Base-by-base conservation (phyloP, 2,113 vertebrate species). In the Melanocharis versteri region DNA sequence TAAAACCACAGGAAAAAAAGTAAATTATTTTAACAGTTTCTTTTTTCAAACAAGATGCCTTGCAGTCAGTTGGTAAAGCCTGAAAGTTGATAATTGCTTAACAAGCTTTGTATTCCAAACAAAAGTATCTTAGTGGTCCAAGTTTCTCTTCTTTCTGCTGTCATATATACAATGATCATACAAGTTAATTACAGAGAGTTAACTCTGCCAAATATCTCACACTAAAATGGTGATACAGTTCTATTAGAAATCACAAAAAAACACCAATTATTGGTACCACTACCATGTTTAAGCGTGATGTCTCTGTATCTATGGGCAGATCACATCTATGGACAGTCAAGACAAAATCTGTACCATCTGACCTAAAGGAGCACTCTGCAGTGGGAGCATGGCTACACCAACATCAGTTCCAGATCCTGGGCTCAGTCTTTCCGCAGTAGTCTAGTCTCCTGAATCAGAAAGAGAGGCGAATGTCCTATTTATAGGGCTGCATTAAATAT, bases 61-160 rank as follows among this genome's bases (percentile, higher is more conserved):
- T 71, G 28, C 40, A 94, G 82, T 68, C 76, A 92, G 64, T 66
- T 95, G 82, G 75, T 93, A 90, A 87, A 90, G 72, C 78, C 45
- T 88, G 40, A 80, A 93, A 92, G 70, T 37, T 62, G 61, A 13
- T 86, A 93, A 96, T 89, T 93, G 70, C 61, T 92, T 96, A 94
- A 95, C 72, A 92, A 94, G 81, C 47, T 89, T 94, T 92, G 60
- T 80, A 70, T 77, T 95, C 83, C 71, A 94, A 95, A 96, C 89
- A 94, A 80, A 77, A 39, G 40, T 71, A 86, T 90, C 66, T 81
- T 64, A 90, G 91, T 64, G 23, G 71, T 77, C 93, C 78, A 39
- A 86, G 81, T 65, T 88, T 90, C 75, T 94, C 90, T 86, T 89
- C 45, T 77, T 91, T 91, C 60, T 37, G 22, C 87, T 77, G 54